Evolutionary conservation across 1,140 invertebrate species (phyloP).

Genomic region (Teleopsis dalmanni): DNA sequence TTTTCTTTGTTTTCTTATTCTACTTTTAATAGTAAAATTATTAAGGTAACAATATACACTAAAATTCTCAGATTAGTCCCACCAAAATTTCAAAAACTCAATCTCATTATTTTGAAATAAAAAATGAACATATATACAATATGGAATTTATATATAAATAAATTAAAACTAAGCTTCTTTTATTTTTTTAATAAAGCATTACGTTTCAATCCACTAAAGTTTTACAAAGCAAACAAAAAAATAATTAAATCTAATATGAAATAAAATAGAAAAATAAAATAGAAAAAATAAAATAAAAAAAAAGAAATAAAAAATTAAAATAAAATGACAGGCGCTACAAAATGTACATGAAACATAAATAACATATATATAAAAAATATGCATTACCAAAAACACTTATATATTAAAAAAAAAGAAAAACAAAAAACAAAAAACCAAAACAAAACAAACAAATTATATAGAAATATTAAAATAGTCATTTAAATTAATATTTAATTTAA

Average conservation of each 20-base stretch:
- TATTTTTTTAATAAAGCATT: no score
- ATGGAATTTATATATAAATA: neutral
- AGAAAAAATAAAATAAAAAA: neutral
- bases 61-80: conserved; percentile 16
- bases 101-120: neutral
- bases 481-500: neutral
- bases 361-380: conserved; percentile 7
- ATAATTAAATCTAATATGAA: no score
- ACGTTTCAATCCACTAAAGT: no score
- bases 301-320: neutral
- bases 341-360: conserved; percentile 16
- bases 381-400: conserved; percentile 3
- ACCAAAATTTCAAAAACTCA: conserved; percentile 5
- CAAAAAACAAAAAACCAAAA: neutral
- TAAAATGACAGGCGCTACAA: conserved; percentile 14
- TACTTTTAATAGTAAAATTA: neutral
- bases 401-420: conserved; percentile 9
- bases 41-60: conserved; percentile 1
- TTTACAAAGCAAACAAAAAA: no score
- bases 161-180: neutral
- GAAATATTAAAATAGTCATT: neutral
- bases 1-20: no score
- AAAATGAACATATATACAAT: conserved; percentile 1
- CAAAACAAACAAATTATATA: neutral
- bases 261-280: neutral